Percentiles rank a stretch among this genome's conserved stretches.
These are phyloP conservation scores for Bombylius discolor DNA, from an alignment of 2,888 invertebrate genomes.

Conservation along the genomic window DNA sequence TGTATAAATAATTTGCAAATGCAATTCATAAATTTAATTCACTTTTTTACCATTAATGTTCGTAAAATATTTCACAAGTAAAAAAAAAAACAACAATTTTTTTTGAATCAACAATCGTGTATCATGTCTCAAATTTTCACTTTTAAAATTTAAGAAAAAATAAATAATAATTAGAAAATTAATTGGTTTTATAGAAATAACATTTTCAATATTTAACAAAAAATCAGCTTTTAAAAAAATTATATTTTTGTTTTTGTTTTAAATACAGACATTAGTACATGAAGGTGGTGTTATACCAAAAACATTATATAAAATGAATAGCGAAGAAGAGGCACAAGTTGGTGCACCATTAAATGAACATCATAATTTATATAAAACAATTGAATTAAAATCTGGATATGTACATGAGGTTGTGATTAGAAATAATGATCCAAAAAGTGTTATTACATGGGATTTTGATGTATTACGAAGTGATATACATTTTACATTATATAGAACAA, in stretches of 20 bases:
- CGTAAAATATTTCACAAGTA: conserved; percentile 1
- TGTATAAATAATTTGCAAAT: not conserved
- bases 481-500: conserved; percentile 54
- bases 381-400: conserved; percentile 38
- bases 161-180: not conserved
- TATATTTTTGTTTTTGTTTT: too few species aligned
- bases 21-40: conserved; percentile 3
- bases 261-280: conserved; percentile 59
- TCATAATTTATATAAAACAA: conserved; percentile 31
- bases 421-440: conserved; percentile 73
- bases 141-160: not conserved
- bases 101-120: not conserved
- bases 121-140: not conserved
- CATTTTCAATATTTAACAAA: too few species aligned
- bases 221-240: too few species aligned
- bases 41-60: conserved; percentile 6
- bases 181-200: not conserved
- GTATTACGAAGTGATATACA: conserved; percentile 78
- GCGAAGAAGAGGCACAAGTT: conserved; percentile 25
- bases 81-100: conserved; percentile 3
- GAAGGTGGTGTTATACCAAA: conserved; percentile 87
- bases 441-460: conserved; percentile 95
- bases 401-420: conserved; percentile 64
- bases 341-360: conserved; percentile 24
- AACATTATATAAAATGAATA: conserved; percentile 56